Evolutionary conservation across 2,113 vertebrate species (phyloP), one percentile per base, ranked within the genome.

Genomic region (Eonycteris spelaea): DNA sequence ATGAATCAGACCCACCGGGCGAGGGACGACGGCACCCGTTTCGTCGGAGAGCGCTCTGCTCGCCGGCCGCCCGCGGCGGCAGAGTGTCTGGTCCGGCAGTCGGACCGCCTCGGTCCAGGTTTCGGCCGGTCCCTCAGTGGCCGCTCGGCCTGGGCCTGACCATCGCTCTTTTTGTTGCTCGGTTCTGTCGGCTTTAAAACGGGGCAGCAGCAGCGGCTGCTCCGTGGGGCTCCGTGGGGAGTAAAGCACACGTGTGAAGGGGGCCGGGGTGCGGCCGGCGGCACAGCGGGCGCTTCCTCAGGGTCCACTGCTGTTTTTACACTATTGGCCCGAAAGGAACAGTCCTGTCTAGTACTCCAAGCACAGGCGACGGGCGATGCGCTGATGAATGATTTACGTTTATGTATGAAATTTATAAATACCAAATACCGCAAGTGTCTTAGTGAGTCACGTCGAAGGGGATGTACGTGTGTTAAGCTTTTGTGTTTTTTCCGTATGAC

Each of bases 191-290:
- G 14, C 48, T 78, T 86, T 91, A 78, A 74, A 91, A 75, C 70
- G 65, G 45, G 45, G 21, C 65, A 24, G 15, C 38, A 59, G 0
- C 38, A 26, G 51, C 43, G 14, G 3, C 13, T 38, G 2, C 61
- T 55, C 43, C 43, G 73, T 55, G 12, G 73, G 55, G 24, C 45
- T 6, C 38, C 21, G 24, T n/a, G 35, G 59, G 61, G 35, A 53
- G 0, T 59, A 28, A 70, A 6, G 43, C 24, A 15, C 5, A 38
- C n/a, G 10, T 22, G 7, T 55, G 19, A 51, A 70, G 14, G 28
- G 57, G 73, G 38, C 48, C 13, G 35, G 21, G 28, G 7, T 0
- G 0, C 2, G 35, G 40, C 16, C 19, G 30, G 61, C 22, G 1
- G 30, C 0, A 28, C 35, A 67, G 53, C 9, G 19, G 48, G 61